Base-by-base conservation (phyloP, 1,140 invertebrate species). In the Portunus trituberculatus region DNA sequence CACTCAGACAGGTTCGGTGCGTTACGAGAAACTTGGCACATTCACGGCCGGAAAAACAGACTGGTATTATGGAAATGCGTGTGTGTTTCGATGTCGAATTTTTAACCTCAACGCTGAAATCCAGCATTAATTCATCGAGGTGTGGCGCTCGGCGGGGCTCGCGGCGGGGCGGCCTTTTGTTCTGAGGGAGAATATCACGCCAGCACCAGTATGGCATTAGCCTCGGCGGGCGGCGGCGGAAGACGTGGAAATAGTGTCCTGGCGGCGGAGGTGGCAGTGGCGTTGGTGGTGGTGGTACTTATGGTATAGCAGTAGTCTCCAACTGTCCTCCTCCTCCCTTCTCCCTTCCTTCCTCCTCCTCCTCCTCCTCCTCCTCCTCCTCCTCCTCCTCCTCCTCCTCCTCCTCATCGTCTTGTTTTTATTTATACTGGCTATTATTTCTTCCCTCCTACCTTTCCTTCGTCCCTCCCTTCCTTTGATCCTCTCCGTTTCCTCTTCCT, bases 41-140 rank as follows among this genome's bases (percentile, higher is more conserved):
- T 76, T 76, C n/a, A 76, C 7, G 25, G 12, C 67, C 31, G 84
- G 84, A 46, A 32, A 32, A 87, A 87, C 39, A 87, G 84, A 39
- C 84, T 16, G 31, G 39, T 87, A 87, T 87, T 87, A 87, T 46
- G 84, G 84, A 87, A 87, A 87, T 31, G 84, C 84, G 67, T 87
- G 14, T 2, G n/a, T 87, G 84, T 32, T 87, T 4, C 52, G 31
- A 31, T 87, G 84, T 46, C 84, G 31, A 32, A 46, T 32, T 87
- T 87, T 87, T 87, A 39, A 87, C 84, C 31, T 39, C 14, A 20
- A 12, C 29, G 84, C 31, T 87, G 39, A 31, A 87, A 32, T 32
- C 84, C 31, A 12, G 39, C 84, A 46, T 32, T 87, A 87, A 87
- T 87, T 87, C 84, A 32, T 16, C 39, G 31, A 32, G 31, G 31